phyloP scores from a whole-genome alignment of 2,113 vertebrate genomes.

The Aspiorhynchus laticeps region DNA sequence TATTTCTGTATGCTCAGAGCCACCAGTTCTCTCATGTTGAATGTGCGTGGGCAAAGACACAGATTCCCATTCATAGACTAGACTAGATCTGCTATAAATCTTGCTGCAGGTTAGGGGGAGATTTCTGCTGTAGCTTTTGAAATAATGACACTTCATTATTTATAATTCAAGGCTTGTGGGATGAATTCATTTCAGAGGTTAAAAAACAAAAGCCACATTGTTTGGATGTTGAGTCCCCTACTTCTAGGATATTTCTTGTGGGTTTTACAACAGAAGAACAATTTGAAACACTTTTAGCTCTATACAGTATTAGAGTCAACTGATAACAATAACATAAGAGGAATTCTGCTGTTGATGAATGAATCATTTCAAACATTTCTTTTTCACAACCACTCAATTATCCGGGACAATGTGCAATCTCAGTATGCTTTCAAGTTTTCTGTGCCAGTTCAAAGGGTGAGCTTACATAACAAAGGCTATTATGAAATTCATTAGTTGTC shows the following conservation, averaged over 20 bases:
- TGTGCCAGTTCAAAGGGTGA: background rate
- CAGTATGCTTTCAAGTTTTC: background rate
- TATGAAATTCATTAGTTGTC: background rate
- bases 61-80: conserved; percentile 70
- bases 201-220: background rate
- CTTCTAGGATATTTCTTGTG: background rate
- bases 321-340: background rate
- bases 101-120: conserved; percentile 24
- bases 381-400: background rate
- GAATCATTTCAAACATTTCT: background rate
- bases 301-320: background rate
- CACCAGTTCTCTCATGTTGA: conserved; percentile 49
- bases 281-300: background rate
- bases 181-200: background rate
- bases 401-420: background rate
- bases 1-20: conserved; percentile 60
- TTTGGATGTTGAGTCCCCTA: background rate
- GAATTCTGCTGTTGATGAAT: background rate
- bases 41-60: conserved; percentile 60
- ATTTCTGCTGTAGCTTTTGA: conserved; percentile 15
- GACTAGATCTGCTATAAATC: conserved; percentile 13
- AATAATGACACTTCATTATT: conserved; percentile 28
- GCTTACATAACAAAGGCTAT: background rate
- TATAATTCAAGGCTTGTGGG: background rate
- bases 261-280: background rate